Conservation (phyloP, 2,113 vertebrate genomes). For the Coturnix japonica region DNA sequence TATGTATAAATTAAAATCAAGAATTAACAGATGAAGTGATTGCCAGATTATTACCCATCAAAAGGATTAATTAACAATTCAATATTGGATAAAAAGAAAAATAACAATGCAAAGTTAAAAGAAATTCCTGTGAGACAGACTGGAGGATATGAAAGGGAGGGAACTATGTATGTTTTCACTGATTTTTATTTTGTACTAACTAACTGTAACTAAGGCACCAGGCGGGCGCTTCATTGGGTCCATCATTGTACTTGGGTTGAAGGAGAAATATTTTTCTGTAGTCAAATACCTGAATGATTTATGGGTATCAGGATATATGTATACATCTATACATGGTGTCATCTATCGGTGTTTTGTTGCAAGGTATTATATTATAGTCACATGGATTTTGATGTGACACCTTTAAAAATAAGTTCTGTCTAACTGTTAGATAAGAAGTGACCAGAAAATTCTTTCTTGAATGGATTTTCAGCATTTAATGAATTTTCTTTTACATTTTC, state of each 20-base stretch:
- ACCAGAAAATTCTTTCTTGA: neutral
- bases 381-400: constrained; percentile 19
- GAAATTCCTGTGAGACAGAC: neutral
- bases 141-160: neutral
- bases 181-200: neutral
- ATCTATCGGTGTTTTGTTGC: neutral
- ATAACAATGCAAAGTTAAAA: neutral
- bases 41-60: neutral
- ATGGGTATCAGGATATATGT: neutral
- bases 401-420: neutral
- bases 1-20: neutral
- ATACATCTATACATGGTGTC: neutral
- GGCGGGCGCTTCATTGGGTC: neutral
- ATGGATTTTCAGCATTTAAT: neutral
- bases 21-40: neutral
- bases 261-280: neutral
- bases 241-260: neutral
- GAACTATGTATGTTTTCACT: neutral
- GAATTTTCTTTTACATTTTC: constrained; percentile 3
- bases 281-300: neutral
- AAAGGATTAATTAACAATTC: neutral
- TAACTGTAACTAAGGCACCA: neutral
- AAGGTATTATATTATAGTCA: constrained; percentile 2
- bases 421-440: constrained; percentile 7
- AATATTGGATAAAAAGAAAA: neutral